Evolutionary conservation across 2,888 invertebrate genomes (phyloP), one percentile per base, ranked within the genome.

Genomic region (Drosophila incognita): DNA sequence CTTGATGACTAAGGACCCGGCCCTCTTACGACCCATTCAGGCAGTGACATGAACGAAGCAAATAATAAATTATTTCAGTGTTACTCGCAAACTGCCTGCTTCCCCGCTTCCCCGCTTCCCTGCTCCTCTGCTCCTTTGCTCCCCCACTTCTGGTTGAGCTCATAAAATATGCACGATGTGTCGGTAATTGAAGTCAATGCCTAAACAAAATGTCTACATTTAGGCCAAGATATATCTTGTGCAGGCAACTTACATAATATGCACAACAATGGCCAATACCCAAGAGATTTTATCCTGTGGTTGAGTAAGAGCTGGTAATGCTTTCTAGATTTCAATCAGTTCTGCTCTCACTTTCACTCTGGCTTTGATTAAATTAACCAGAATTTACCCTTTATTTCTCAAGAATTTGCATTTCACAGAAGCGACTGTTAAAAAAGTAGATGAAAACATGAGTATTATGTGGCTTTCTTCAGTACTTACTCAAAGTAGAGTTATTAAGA

Each of bases 181-280:
- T 82, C 62, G 74, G 75, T 78, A 87, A 87, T 85, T 88, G 86
- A 83, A 80, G 75, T 67, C 81, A 78, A 85, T 86, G 79, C 58
- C 57, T 66, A 74, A 82, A 81, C 81, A 78, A 80, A 85, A 78
- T 71, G 72, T 83, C 84, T 72, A 59, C 73, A 61, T 76, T 75
- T 70, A 24, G 62, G 31, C 49, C 69, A 71, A 67, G 49, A 59
- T 58, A 60, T 61, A 53, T 53, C 35, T 54, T 36, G 24, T 38
- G 58, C 49, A 21, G 56, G 11, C 35, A 46, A 48, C 62, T 31
- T 36, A 60, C 36, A 29, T 27, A 57, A 58, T 27, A 36, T 49
- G 27, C 42, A 49, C 58, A 52, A 29, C 51, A 66, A 66, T 63
- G 36, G 51, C 13, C 27, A 11, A 54, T 31, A 11, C 61, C 58